Evolutionary conservation across 2,888 invertebrate species (phyloP).

Genomic region (Eupithecia exiguata): DNA sequence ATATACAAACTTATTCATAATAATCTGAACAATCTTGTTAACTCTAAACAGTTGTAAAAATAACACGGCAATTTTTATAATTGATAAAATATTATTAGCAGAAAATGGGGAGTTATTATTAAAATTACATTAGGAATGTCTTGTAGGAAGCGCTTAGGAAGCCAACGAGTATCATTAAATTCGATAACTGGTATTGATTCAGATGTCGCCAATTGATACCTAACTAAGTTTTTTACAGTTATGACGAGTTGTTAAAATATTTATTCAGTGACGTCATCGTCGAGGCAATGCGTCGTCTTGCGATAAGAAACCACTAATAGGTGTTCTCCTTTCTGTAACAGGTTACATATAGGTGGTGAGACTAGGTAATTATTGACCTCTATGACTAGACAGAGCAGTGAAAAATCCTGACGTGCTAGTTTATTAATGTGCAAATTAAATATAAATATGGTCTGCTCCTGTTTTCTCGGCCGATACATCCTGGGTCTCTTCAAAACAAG

Average conservation of each 20-base stretch:
- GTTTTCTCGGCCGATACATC: too few relatives aligned
- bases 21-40: too few relatives aligned
- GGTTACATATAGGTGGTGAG: background rate
- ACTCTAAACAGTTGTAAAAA: too few relatives aligned
- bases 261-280: conserved; percentile 5
- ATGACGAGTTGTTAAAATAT: background rate
- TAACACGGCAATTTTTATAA: too few relatives aligned
- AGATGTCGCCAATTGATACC: too few relatives aligned
- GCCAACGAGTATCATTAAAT: background rate
- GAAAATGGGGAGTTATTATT: background rate
- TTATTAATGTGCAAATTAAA: background rate
- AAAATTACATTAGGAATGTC: background rate
- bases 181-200: background rate
- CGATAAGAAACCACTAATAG: conserved; percentile 14
- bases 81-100: too few relatives aligned
- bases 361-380: background rate
- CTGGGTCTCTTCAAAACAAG: too few relatives aligned
- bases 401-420: background rate
- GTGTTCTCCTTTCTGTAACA: conserved; percentile 10
- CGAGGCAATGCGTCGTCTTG: background rate
- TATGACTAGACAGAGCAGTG: background rate
- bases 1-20: too few relatives aligned
- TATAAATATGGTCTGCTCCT: too few relatives aligned
- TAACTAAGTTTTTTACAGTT: background rate
- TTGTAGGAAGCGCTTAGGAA: background rate